Evolutionary conservation across 2,888 invertebrate genomes (phyloP).

Genomic region (Amphiduros pacificus): DNA sequence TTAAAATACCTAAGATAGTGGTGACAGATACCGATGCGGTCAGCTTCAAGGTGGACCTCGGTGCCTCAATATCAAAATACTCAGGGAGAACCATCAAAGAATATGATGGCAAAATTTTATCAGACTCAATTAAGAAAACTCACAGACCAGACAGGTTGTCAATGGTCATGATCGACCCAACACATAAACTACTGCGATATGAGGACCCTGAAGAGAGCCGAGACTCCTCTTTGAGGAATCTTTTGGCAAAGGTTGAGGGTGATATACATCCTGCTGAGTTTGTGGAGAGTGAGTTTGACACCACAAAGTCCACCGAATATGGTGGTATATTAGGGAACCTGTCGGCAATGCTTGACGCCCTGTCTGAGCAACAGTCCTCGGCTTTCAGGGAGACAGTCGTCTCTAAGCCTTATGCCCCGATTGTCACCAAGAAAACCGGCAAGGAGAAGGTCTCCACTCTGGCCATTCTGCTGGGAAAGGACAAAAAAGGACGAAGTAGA

Average conservation of each 20-base stretch:
- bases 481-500: background rate
- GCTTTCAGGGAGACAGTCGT: constrained; percentile 7
- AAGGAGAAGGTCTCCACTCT: constrained; percentile 18
- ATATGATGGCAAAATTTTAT: background rate
- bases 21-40: background rate
- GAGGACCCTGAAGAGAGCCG: too few relatives aligned
- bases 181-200: too few relatives aligned
- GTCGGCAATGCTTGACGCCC: background rate
- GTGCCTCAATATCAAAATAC: background rate
- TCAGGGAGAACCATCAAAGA: background rate
- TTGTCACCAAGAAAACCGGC: background rate
- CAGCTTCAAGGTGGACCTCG: background rate
- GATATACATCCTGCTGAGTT: background rate
- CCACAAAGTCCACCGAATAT: constrained; percentile 5
- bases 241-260: background rate
- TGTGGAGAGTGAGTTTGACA: constrained; percentile 18
- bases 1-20: background rate
- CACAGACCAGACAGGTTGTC: too few relatives aligned
- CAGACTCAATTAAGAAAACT: too few relatives aligned
- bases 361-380: constrained; percentile 8
- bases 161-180: too few relatives aligned
- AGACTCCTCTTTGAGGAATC: too few relatives aligned
- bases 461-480: constrained; percentile 13
- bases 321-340: background rate
- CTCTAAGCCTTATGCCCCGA: background rate